Evolutionary conservation across 1,140 invertebrate genomes (phyloP).

Genomic region (Hylaeus anthracinus): DNA sequence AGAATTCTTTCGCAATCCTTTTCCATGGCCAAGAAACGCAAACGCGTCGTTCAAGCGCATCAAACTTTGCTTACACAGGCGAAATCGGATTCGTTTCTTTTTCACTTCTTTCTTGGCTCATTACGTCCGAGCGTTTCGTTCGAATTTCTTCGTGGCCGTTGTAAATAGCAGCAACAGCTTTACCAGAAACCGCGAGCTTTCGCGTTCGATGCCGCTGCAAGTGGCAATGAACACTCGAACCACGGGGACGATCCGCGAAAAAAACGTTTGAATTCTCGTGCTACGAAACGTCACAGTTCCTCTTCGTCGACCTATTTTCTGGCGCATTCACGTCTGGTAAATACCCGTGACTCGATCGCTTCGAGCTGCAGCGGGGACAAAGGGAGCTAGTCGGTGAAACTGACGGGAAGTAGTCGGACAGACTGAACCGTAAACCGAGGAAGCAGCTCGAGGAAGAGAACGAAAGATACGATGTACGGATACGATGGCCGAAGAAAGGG

Average conservation of each 20-base stretch:
- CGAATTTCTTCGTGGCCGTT: background rate
- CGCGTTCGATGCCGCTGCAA: background rate
- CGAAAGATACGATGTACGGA: background rate
- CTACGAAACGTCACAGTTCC: background rate
- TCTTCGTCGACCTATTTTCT: background rate
- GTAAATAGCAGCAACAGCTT: conserved; percentile 15
- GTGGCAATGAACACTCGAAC: conserved; percentile 25
- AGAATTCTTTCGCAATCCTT: too few relatives aligned
- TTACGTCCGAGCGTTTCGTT: conserved; percentile 16
- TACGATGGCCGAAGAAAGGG: conserved; percentile 11
- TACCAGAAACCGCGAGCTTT: background rate
- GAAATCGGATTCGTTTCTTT: conserved; percentile 1
- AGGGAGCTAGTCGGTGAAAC: background rate
- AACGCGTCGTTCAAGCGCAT: background rate
- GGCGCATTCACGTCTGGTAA: background rate
- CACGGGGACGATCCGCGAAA: background rate
- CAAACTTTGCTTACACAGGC: background rate
- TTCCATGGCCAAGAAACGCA: too few relatives aligned
- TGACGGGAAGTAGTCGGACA: background rate
- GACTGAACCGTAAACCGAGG: background rate
- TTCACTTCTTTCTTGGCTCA: background rate
- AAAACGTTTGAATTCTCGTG: background rate
- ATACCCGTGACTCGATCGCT: conserved; percentile 7
- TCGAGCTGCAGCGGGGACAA: background rate
- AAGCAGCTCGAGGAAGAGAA: background rate